Conservation (phyloP, 2,797 vertebrate genomes). For the Coracias cyanogaster region DNA sequence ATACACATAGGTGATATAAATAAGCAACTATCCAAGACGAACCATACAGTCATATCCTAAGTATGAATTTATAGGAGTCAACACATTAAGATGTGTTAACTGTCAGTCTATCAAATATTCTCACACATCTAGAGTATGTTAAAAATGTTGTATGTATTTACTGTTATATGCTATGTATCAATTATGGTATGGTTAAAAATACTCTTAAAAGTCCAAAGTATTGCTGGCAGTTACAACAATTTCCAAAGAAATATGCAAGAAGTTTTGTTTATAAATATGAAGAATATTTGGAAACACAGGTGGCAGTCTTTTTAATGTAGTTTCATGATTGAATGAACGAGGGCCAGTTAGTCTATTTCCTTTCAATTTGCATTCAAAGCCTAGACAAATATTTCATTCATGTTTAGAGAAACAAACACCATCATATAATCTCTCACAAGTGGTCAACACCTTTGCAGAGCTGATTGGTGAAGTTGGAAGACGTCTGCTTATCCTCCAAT, state of each 20-base stretch:
- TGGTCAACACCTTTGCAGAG: neutral
- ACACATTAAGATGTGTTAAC: neutral
- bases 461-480: neutral
- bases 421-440: neutral
- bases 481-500: neutral
- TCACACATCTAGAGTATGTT: neutral
- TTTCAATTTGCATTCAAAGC: slow-evolving; percentile 56
- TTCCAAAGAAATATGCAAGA: neutral
- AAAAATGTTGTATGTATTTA: neutral
- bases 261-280: neutral
- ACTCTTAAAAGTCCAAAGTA: neutral
- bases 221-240: neutral
- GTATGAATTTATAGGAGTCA: neutral
- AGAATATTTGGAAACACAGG: neutral
- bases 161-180: neutral
- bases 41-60: neutral
- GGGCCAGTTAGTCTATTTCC: neutral
- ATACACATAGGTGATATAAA: neutral
- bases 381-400: slow-evolving; percentile 33
- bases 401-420: slow-evolving; percentile 18
- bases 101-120: neutral
- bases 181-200: neutral
- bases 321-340: neutral
- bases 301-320: neutral
- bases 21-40: neutral